A percentile compares a stretch with the other conserved stretches of the same genome.
Evolutionary conservation across 2,113 vertebrate species (phyloP).

Genomic region (Dipodomys spectabilis): DNA sequence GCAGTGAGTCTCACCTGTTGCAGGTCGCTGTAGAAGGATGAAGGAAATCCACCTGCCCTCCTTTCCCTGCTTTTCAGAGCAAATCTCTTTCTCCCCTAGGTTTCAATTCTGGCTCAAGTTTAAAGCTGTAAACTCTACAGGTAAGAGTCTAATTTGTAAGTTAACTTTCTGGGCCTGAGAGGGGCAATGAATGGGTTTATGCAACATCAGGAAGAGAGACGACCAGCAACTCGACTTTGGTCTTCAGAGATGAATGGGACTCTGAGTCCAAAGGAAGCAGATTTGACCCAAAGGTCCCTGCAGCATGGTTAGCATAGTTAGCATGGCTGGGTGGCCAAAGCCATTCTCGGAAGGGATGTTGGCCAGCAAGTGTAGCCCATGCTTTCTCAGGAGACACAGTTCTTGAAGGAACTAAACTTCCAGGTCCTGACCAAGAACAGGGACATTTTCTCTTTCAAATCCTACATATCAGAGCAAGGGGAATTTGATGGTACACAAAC

Average conservation of each 20-base stretch:
- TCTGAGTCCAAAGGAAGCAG: background rate
- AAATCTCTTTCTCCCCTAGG: background rate
- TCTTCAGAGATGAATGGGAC: background rate
- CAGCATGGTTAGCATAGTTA: no score
- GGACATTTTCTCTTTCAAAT: rapidly evolving
- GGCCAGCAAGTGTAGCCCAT: rapidly evolving
- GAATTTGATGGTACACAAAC: rapidly evolving
- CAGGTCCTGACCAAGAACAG: rapidly evolving
- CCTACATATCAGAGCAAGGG: rapidly evolving
- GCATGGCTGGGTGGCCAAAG: rapidly evolving
- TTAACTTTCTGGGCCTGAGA: background rate
- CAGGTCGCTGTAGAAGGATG: background rate
- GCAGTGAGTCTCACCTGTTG: rapidly evolving
- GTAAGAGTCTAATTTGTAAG: background rate
- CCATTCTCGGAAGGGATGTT: background rate
- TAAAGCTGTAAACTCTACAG: background rate
- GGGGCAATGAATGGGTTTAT: background rate
- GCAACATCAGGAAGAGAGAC: background rate
- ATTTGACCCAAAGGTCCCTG: background rate
- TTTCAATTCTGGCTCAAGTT: background rate
- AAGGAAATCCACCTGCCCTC: background rate
- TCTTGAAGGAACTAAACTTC: background rate
- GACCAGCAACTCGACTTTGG: rapidly evolving
- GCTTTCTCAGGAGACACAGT: rapidly evolving
- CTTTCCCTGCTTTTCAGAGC: background rate